Evolutionary conservation across 1,140 invertebrate species (phyloP), one percentile per base, ranked within the genome.

Genomic region (Zaprionus gabonicus): DNA sequence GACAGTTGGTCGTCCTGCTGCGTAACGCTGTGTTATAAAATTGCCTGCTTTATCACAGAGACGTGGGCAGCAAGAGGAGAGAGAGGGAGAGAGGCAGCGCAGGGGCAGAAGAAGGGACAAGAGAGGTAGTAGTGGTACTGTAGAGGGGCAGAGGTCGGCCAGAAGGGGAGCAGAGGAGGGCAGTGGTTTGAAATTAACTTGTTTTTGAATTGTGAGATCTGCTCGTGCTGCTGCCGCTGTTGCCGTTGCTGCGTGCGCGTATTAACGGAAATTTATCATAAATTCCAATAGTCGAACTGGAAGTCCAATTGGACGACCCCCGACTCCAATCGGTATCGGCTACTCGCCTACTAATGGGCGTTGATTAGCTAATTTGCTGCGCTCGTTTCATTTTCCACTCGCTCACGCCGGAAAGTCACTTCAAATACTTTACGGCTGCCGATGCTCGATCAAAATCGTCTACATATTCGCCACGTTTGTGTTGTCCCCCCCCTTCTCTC

Each of bases 321-420:
- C 46, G 20, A 51, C 46, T 51, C 46, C 46, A 25, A 51, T 51
- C 46, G 46, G 41, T n/a, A 46, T 17, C 41, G 41, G 41, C 41
- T 46, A 51, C 81, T 71, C 49, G 69, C 62, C 69, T 80, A 80
- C 81, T 90, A 90, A 90, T 90, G 85, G 85, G 85, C 85, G 85
- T 90, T 90, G 85, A 90, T 90, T 90, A 90, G 85, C 85, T 90
- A 90, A 90, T 90, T 90, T 90, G 85, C 70, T 84, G 79, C 85
- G 85, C 85, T 90, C 85, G 81, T 90, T 90, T 90, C 70, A 77
- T 82, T 90, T 90, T 80, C 85, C 79, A 73, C 78, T 81, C 67
- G 57, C 73, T 73, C 63, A 69, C 51, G 73, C 66, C 81, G 73
- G 81, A 76, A 90, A 80, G 85, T 85, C 76, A 81, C 88, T 87